Evolutionary conservation across 2,888 invertebrate genomes (phyloP), one percentile per base, ranked within the genome.

Genomic region (Cheilosia scutellata): DNA sequence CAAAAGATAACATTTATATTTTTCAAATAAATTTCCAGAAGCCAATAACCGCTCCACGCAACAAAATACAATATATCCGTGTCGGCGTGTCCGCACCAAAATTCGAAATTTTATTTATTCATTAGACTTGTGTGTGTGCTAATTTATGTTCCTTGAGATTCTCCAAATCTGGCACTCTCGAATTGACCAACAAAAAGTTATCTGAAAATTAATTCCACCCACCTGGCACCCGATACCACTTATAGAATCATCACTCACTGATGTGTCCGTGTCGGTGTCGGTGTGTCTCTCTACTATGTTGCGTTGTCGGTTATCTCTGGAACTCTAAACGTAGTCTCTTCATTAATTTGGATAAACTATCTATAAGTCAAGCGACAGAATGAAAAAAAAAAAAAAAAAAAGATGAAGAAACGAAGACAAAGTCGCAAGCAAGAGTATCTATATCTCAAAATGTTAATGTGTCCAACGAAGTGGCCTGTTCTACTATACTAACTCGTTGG

Each of bases 181-280:
- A 2, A 37, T 40, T 47, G 11, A 25, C 25, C 20, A 25, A 37
- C 25, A 60, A 27, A 27, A 6, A 1, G 5, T 49, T 37, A 31
- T 49, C 40, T 11, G 6, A 6, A 47, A 62, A 76, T 65, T 65
- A 77, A 82, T 62, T 77, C 77, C 82, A 66, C 82, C 82, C 71
- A 77, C 82, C 44, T 49, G 49, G 20, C 40, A 58, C 25, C 40
- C 25, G 71, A 76, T 42, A 71, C 31, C 82, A 66, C 51, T 77
- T 62, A 62, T 27, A 58, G 65, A 37, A 71, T 58, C 70, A 82
- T 82, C 68, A 82, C 20, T 58, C 47, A 68, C 60, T 33, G 49
- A 20, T 20, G 20, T 20, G 20, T 20, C 20, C 2, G n/a, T 53
- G 16, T 5, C 31, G 13, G 27, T 27, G 7, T 1, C 25, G 11